These are phyloP conservation scores for Drosophila barbarae DNA, from an alignment of 2,888 invertebrate species.

Conservation along the genomic window DNA sequence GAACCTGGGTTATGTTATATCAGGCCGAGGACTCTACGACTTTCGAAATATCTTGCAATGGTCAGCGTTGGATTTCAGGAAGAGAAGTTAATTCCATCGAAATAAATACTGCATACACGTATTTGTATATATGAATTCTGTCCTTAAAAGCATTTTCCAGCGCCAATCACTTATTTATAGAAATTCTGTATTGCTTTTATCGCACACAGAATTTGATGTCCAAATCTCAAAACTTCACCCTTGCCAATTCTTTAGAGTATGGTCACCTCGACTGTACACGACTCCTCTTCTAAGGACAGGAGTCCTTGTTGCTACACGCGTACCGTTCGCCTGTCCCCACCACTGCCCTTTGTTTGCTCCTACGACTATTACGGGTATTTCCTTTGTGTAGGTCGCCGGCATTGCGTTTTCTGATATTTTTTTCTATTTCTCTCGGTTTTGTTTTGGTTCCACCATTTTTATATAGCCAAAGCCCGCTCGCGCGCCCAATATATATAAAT, in stretches of 20 bases:
- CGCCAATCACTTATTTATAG: constrained; percentile 13
- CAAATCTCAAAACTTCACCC: constrained; percentile 4
- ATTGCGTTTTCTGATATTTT: constrained; percentile 45
- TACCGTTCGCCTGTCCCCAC: constrained; percentile 30
- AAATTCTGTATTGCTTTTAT: constrained; percentile 1
- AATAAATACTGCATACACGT: not conserved
- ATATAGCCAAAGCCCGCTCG: constrained; percentile 41
- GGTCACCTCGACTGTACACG: constrained; percentile 9
- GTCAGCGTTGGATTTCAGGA: not conserved
- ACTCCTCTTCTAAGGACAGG: not conserved
- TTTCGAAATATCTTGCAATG: not conserved
- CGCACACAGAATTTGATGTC: constrained; percentile 1
- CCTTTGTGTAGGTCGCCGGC: constrained; percentile 64
- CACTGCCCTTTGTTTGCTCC: constrained; percentile 30
- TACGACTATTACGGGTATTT: constrained; percentile 59
- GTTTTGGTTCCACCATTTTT: constrained; percentile 46
- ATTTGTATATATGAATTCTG: not conserved
- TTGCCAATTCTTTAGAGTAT: constrained; percentile 37
- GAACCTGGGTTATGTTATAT: constrained; percentile 11
- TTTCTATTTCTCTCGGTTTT: constrained; percentile 41
- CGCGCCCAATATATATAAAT: constrained; percentile 73
- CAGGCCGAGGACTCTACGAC: not conserved
- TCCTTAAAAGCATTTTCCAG: not conserved
- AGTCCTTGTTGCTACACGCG: constrained; percentile 30
- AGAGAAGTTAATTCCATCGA: not conserved